Conservation (phyloP, 1,140 invertebrate species). For the Eumeta japonica region DNA sequence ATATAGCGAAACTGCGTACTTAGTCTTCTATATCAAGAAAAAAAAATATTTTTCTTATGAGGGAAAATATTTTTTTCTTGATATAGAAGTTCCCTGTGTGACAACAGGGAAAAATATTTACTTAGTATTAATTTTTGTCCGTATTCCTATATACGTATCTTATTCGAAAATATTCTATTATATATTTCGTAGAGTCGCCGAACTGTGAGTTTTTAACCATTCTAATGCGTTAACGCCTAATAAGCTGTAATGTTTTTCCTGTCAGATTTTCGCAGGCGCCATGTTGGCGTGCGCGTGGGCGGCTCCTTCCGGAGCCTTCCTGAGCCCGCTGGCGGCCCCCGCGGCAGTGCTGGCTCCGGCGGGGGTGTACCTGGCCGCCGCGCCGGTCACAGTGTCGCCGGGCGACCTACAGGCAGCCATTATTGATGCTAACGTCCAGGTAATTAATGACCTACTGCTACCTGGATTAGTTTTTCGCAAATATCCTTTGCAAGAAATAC, state of each 20-base stretch:
- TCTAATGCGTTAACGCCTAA: too few relatives aligned
- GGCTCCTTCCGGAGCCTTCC: conserved; percentile 19
- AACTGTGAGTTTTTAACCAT: too few relatives aligned
- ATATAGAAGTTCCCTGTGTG: not conserved
- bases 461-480: too few relatives aligned
- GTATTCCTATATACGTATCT: not conserved
- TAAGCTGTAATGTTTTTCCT: too few relatives aligned
- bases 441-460: too few relatives aligned
- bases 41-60: too few relatives aligned
- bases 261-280: conserved; percentile 32
- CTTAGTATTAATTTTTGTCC: not conserved
- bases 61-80: too few relatives aligned
- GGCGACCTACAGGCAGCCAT: conserved; percentile 35
- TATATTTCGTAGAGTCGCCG: too few relatives aligned
- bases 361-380: conserved; percentile 6
- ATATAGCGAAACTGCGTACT: too few relatives aligned
- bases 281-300: conserved; percentile 34
- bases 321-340: too few relatives aligned
- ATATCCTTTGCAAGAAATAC: too few relatives aligned
- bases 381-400: conserved; percentile 16
- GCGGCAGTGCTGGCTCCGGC: conserved; percentile 3
- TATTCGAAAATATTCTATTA: conserved; percentile 3
- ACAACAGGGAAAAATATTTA: not conserved
- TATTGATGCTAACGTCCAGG: conserved; percentile 32
- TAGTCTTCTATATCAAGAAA: too few relatives aligned